These are phyloP conservation scores for Dasyurus viverrinus DNA, from an alignment of 2,113 vertebrate genomes.

Conservation along the genomic window DNA sequence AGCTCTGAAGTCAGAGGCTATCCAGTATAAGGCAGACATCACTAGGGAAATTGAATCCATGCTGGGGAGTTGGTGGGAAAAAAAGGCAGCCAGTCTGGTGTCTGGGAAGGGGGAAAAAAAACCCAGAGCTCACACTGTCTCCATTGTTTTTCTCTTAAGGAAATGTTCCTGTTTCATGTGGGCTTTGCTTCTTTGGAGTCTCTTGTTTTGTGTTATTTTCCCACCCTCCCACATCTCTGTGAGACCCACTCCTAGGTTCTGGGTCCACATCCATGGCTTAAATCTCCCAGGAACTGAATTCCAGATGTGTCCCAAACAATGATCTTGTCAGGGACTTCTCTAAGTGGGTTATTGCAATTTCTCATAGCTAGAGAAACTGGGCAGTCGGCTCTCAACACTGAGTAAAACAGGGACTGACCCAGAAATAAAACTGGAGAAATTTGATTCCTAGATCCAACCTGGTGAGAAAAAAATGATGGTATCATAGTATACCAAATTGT, in stretches of 20 bases:
- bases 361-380: not conserved
- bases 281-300: not conserved
- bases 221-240: conserved; percentile 29
- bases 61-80: not conserved
- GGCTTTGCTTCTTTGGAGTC: conserved; percentile 64
- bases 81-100: not conserved
- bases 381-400: not conserved
- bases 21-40: not conserved
- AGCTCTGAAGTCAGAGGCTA: not conserved
- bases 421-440: not conserved
- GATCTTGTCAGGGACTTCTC: not conserved
- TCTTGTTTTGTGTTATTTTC: conserved; percentile 60
- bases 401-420: not conserved
- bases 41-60: not conserved
- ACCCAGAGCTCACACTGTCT: not conserved
- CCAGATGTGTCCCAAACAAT: not conserved
- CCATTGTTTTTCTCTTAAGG: conserved; percentile 34
- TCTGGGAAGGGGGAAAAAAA: not conserved
- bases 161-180: not conserved
- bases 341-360: not conserved
- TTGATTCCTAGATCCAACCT: not conserved
- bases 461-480: not conserved
- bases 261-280: conserved; percentile 44
- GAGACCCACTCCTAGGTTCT: conserved; percentile 32
- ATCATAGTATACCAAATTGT: not conserved